These are phyloP conservation scores for Carlito syrichta DNA, from an alignment of 2,113 vertebrate genomes.

Conservation along the genomic window DNA sequence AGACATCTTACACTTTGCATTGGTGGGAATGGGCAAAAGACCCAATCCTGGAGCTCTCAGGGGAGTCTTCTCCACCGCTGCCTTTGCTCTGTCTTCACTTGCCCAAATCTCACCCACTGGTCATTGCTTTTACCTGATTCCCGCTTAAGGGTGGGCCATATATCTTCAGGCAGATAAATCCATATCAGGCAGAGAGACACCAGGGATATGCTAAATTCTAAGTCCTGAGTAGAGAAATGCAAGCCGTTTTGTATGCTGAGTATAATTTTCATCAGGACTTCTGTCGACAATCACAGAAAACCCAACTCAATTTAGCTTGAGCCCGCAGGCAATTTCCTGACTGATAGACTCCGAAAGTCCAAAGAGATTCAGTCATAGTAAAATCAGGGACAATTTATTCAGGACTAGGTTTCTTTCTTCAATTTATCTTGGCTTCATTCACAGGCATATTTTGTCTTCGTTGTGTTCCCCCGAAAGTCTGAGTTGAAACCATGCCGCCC, in stretches of 20 bases:
- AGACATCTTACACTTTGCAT: neutral
- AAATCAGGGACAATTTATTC: neutral
- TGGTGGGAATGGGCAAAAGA: rapidly evolving
- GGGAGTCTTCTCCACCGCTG: neutral
- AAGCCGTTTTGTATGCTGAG: neutral
- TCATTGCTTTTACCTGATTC: neutral
- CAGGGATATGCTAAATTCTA: neutral
- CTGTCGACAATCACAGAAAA: neutral
- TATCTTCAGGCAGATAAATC: neutral
- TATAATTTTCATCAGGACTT: neutral
- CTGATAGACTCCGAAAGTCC: neutral
- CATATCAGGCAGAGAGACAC: neutral
- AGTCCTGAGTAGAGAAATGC: neutral
- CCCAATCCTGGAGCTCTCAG: no score
- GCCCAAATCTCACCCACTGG: neutral
- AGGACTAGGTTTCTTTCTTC: neutral
- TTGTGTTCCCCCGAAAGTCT: neutral
- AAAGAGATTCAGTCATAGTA: neutral
- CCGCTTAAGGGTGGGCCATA: no score
- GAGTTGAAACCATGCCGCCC: neutral
- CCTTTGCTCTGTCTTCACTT: neutral
- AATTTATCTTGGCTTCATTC: neutral
- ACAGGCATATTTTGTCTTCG: neutral
- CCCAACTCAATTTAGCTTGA: neutral
- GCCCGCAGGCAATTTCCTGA: neutral